These are phyloP conservation scores for Clistopyga incitator DNA, from an alignment of 2,888 invertebrate species.

Conservation along the genomic window DNA sequence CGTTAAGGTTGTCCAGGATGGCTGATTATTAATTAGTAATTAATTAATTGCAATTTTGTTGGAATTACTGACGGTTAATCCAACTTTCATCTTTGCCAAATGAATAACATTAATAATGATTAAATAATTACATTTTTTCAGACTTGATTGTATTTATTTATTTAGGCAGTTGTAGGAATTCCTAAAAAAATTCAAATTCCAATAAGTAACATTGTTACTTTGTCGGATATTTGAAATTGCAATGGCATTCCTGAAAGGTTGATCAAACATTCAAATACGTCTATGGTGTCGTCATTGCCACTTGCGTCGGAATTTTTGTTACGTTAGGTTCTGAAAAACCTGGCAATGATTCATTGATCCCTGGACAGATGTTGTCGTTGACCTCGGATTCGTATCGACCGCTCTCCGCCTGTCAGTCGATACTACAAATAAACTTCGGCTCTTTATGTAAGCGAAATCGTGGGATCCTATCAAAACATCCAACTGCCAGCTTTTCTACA, in stretches of 20 bases:
- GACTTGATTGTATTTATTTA: too few species aligned
- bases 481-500: neutral
- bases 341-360: constrained; percentile 17
- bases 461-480: neutral
- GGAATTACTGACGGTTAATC: too few species aligned
- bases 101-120: too few species aligned
- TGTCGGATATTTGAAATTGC: neutral
- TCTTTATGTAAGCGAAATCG: neutral
- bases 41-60: too few species aligned
- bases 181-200: neutral
- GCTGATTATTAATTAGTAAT: too few species aligned
- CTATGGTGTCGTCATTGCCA: neutral
- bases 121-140: too few species aligned
- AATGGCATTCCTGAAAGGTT: neutral
- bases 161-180: too few species aligned
- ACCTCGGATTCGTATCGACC: neutral
- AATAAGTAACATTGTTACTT: neutral
- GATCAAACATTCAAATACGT: neutral
- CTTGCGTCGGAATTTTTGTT: neutral
- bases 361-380: neutral
- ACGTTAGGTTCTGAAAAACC: neutral
- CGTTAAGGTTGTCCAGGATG: too few species aligned
- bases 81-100: too few species aligned
- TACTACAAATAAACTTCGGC: neutral
- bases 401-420: neutral